phyloP scores from a whole-genome alignment of 1,140 invertebrate species.

The Nasonia vitripennis region DNA sequence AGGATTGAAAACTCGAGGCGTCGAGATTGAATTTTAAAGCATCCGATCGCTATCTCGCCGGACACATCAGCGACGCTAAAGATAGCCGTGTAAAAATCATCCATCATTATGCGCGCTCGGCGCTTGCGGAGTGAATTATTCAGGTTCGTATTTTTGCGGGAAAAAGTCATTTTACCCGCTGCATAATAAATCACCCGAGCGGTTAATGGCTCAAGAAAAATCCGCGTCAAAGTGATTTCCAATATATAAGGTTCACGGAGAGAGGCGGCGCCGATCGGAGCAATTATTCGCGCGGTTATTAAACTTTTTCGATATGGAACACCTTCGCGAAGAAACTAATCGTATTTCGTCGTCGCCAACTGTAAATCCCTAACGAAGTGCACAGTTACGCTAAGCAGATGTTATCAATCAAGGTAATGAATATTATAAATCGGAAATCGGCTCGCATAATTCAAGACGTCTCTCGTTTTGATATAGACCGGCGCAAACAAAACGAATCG shows the following conservation, averaged over 20 bases:
- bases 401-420: slow-evolving; percentile 42
- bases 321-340: too few relatives aligned
- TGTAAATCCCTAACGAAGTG: slow-evolving; percentile 36
- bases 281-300: not conserved
- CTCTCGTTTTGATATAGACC: not conserved
- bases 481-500: slow-evolving; percentile 27
- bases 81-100: slow-evolving; percentile 22
- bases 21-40: not conserved
- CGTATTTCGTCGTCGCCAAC: not conserved
- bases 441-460: slow-evolving; percentile 32
- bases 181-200: slow-evolving; percentile 30
- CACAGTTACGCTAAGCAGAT: slow-evolving; percentile 44
- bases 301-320: not conserved
- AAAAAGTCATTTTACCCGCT: not conserved
- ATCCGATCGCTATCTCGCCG: not conserved
- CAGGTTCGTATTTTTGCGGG: not conserved
- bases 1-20: not conserved
- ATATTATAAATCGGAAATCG: slow-evolving; percentile 42
- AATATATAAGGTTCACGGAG: not conserved
- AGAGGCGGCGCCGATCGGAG: not conserved
- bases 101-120: not conserved
- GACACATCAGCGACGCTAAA: not conserved
- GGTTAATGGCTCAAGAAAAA: not conserved
- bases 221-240: slow-evolving; percentile 12
- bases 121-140: slow-evolving; percentile 23